Evolutionary conservation across 2,797 vertebrate genomes (phyloP).

Genomic region (Chelon auratus): DNA sequence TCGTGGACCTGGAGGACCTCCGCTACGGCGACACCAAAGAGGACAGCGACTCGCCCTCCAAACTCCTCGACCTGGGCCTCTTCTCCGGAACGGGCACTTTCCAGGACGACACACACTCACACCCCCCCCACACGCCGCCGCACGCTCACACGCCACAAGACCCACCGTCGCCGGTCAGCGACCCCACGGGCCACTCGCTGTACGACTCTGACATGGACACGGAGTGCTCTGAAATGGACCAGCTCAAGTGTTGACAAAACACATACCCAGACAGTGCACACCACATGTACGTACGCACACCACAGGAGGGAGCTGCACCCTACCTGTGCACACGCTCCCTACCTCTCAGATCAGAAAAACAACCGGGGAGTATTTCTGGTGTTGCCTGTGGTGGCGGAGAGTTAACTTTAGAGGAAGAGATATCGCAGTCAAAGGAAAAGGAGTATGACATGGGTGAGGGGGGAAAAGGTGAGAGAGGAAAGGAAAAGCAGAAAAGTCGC

Average conservation of each 20-base stretch:
- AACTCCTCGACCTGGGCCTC: conserved; percentile 92
- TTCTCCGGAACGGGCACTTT: conserved; percentile 94
- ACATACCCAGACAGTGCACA: conserved; percentile 10
- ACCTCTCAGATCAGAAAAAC: conserved; percentile 41
- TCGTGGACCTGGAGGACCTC: conserved; percentile 92
- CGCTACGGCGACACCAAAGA: conserved; percentile 90
- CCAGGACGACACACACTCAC: conserved; percentile 89
- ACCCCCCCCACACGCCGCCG: conserved; percentile 71
- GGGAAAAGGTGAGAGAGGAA: background rate
- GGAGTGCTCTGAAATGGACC: conserved; percentile 93
- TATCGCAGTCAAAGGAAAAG: background rate
- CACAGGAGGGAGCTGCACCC: conserved; percentile 35
- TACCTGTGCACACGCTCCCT: conserved; percentile 38
- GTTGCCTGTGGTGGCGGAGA: conserved; percentile 29
- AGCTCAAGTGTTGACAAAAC: conserved; percentile 86
- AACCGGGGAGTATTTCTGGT: conserved; percentile 15
- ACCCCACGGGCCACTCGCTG: conserved; percentile 94
- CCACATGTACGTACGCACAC: conserved; percentile 22
- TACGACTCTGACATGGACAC: conserved; percentile 98
- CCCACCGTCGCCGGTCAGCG: conserved; percentile 89
- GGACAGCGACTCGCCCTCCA: conserved; percentile 86
- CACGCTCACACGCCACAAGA: conserved; percentile 73
- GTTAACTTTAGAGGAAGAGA: conserved; percentile 32
- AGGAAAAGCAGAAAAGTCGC: background rate
- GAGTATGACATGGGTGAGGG: background rate